Conservation (phyloP, 2,797 vertebrate species). For the Sebastes trivittatus region DNA sequence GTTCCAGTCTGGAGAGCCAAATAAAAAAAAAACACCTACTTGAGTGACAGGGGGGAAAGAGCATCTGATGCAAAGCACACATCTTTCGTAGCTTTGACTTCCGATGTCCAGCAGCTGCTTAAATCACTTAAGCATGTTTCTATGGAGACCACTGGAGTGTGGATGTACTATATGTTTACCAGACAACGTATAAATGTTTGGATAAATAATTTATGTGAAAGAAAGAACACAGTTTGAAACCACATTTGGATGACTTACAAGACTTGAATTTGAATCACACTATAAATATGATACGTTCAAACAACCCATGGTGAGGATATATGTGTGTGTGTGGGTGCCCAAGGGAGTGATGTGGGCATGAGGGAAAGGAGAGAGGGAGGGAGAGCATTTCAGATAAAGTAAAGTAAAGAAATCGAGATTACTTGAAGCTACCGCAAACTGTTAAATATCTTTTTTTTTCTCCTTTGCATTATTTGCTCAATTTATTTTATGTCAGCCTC, state of each 20-base stretch:
- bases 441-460: background rate
- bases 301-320: background rate
- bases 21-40: background rate
- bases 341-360: background rate
- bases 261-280: background rate
- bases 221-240: background rate
- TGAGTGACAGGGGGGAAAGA: background rate
- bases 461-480: background rate
- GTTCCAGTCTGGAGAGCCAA: background rate
- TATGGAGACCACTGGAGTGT: constrained; percentile 16
- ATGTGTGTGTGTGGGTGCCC: background rate
- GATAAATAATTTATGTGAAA: constrained; percentile 40
- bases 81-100: background rate
- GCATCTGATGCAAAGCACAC: background rate
- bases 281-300: background rate
- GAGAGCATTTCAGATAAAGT: background rate
- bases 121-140: constrained; percentile 30
- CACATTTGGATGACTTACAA: constrained; percentile 14
- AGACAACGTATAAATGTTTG: constrained; percentile 12
- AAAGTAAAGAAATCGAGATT: background rate
- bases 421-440: background rate
- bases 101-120: constrained; percentile 12
- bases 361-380: background rate
- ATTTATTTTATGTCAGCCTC: background rate
- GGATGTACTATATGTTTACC: constrained; percentile 8